Conservation (phyloP, 2,797 vertebrate genomes). For the Ctenochaetus hawaiiensis region DNA sequence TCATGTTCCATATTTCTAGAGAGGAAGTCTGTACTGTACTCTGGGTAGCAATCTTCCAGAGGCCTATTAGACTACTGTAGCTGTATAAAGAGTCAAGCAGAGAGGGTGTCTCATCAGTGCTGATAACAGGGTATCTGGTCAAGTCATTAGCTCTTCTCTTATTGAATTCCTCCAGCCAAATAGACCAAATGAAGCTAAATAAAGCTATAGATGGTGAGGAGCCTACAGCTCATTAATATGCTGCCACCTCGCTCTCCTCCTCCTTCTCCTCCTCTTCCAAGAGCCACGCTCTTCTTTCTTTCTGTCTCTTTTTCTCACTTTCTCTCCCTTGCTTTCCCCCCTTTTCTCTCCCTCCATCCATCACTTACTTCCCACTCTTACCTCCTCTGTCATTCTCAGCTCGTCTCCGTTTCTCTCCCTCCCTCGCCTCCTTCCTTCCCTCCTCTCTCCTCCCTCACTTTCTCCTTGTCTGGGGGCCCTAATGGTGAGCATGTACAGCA, state of each 20-base stretch:
- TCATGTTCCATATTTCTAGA: slow-evolving; percentile 76
- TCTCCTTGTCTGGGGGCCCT: slow-evolving; percentile 82
- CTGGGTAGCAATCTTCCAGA: slow-evolving; percentile 71
- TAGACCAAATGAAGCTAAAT: slow-evolving; percentile 83
- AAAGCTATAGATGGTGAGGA: slow-evolving; percentile 78
- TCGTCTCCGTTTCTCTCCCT: slow-evolving; percentile 27
- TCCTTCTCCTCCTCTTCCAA: slow-evolving; percentile 28
- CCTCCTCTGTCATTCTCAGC: slow-evolving; percentile 54
- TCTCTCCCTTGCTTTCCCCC: slow-evolving; percentile 13
- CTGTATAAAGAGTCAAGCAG: slow-evolving; percentile 81
- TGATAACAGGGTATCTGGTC: slow-evolving; percentile 87
- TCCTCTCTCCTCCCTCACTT: slow-evolving; percentile 59
- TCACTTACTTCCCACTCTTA: slow-evolving; percentile 20
- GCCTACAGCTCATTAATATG: slow-evolving; percentile 80
- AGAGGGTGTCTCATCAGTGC: slow-evolving; percentile 83
- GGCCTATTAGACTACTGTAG: slow-evolving; percentile 83
- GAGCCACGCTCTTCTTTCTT: slow-evolving; percentile 45
- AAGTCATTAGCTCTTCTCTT: slow-evolving; percentile 86
- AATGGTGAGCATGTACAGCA: slow-evolving; percentile 85
- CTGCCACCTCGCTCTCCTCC: slow-evolving; percentile 69
- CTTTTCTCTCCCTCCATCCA: slow-evolving; percentile 28
- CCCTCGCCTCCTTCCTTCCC: slow-evolving; percentile 41
- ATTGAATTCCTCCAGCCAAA: slow-evolving; percentile 80
- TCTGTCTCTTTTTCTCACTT: slow-evolving; percentile 40
- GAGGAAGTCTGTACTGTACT: slow-evolving; percentile 69